Conservation (phyloP, 2,888 invertebrate genomes). For the Agriopis aurantiaria region DNA sequence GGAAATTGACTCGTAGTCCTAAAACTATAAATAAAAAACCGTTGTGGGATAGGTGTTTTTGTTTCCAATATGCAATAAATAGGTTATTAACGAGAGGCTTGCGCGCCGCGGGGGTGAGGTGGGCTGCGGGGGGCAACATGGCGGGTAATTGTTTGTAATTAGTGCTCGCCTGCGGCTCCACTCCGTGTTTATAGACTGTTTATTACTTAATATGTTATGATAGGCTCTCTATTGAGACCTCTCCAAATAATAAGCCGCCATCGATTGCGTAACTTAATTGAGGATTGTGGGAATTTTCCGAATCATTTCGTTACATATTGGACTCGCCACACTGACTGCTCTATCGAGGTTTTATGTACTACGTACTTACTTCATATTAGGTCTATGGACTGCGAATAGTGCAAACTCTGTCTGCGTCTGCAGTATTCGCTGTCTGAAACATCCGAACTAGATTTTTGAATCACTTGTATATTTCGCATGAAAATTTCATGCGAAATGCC, state of each 20-base stretch:
- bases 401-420: no score
- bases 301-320: not conserved
- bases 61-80: conserved; percentile 80
- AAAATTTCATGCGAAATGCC: no score
- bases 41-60: conserved; percentile 61
- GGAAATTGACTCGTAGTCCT: conserved; percentile 19
- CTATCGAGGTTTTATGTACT: no score
- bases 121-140: conserved; percentile 64
- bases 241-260: conserved; percentile 53
- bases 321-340: not conserved
- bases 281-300: conserved; percentile 54
- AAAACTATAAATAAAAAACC: conserved; percentile 56
- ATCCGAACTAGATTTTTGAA: no score
- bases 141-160: conserved; percentile 81
- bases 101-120: conserved; percentile 53
- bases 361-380: no score
- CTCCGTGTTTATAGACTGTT: conserved; percentile 75
- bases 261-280: conserved; percentile 48
- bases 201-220: conserved; percentile 80
- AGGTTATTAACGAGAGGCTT: conserved; percentile 65
- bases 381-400: no score
- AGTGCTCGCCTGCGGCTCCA: conserved; percentile 59
- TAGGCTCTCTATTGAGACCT: conserved; percentile 58
- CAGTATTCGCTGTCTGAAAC: no score
- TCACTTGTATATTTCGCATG: no score